A percentile compares a stretch with the other conserved stretches of the same genome.
Conservation (phyloP, 2,888 invertebrate genomes). For the Crossocerus cetratus region DNA sequence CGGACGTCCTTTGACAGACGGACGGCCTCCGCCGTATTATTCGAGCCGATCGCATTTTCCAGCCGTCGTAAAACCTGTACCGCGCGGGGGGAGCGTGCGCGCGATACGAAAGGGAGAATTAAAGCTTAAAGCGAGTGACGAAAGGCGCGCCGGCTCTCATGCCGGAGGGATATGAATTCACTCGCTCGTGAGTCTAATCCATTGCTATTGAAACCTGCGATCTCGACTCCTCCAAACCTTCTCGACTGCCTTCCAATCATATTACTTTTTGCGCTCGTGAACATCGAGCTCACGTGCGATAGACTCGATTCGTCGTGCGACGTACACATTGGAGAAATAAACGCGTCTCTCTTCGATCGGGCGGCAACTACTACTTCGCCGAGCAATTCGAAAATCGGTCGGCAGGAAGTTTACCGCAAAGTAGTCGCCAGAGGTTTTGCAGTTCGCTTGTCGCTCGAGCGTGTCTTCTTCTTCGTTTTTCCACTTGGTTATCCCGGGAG, state of each 20-base stretch:
- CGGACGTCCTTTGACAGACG: constrained; percentile 16
- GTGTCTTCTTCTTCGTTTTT: background rate
- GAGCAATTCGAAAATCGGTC: background rate
- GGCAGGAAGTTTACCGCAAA: background rate
- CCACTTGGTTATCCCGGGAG: background rate
- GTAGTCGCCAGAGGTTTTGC: background rate
- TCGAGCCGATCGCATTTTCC: constrained; percentile 2
- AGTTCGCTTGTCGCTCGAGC: background rate
- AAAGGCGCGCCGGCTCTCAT: constrained; percentile 53
- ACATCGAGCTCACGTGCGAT: too few species aligned
- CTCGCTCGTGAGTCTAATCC: constrained; percentile 60
- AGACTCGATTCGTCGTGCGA: too few species aligned
- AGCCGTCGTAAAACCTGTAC: too few species aligned
- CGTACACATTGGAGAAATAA: too few species aligned
- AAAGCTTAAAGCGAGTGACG: too few species aligned
- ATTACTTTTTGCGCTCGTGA: constrained; percentile 17
- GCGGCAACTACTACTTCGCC: too few species aligned
- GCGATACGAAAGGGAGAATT: background rate
- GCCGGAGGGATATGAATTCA: constrained; percentile 50
- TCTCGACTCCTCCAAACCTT: background rate
- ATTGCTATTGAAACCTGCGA: constrained; percentile 14
- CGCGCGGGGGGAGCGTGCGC: too few species aligned
- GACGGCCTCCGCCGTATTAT: constrained; percentile 26
- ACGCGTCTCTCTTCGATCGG: too few species aligned
- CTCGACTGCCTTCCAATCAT: constrained; percentile 26